Base-by-base conservation (phyloP, 2,113 vertebrate species). In the Eudorcas thomsonii region DNA sequence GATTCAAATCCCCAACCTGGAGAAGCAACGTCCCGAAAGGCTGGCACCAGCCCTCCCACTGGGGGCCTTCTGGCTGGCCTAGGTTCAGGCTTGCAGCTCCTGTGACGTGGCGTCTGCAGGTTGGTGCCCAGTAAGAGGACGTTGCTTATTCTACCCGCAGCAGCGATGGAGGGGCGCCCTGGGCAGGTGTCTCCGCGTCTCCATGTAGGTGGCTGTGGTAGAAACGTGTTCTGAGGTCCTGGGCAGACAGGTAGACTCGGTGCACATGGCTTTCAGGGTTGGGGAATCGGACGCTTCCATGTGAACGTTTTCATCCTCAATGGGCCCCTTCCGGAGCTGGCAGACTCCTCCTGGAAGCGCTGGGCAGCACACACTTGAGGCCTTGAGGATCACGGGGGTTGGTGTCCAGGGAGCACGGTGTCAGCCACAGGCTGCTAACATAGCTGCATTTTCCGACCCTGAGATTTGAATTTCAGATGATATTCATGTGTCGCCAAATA, bases 111-210 rank as follows among this genome's bases (percentile, higher is more conserved):
- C 10, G 71, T 26, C 5, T 0, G 26, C 25, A 8, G 8, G 13
- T 54, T 7, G 36, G 7, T 5, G 0, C 17, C 3, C 39, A 59
- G 30, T 4, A 30, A 12, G 74, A 48, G 48, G 48, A 48, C 11
- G 11, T 2, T 48, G 48, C 48, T 48, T 48, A 48, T 12, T 48
- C 83, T 67, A 7, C 45, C 25, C 8, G 1, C 16, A 0, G 10
- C 6, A 28, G 7, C 0, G 1, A 3, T 21, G n/a, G 14, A 33
- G 45, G 4, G 8, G 36, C 0, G 0, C 25, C 43, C 10, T 0
- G 26, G 62, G 17, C 19, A 0, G 2, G 2, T 7, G 1, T 26
- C 39, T 36, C 19, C 26, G 2, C 0, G 8, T 21, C 3, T 5
- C 45, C 30, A 10, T 21, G 7, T 7, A 10, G 45, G 48, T 15